Evolutionary conservation across 2,113 vertebrate genomes (phyloP).

Genomic region (Rhea pennata): DNA sequence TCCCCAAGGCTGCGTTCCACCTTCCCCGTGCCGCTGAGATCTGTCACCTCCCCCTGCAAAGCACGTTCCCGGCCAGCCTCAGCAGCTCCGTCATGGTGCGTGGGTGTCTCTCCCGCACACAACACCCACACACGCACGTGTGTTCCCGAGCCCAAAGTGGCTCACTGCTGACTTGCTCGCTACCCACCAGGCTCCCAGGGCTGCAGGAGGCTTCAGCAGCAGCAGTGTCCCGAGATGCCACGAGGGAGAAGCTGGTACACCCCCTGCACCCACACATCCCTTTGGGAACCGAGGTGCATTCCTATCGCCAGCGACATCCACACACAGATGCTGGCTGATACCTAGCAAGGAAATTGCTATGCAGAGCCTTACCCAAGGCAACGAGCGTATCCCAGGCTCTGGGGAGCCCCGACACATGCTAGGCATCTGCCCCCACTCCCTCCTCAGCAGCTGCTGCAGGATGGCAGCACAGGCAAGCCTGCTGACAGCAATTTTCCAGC

Average conservation of each 20-base stretch:
- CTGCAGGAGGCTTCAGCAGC: neutral
- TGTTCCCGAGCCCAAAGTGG: neutral
- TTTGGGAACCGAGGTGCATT: neutral
- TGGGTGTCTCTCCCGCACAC: slow-evolving; percentile 20
- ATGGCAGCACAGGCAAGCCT: neutral
- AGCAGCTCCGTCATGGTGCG: neutral
- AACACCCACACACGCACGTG: neutral
- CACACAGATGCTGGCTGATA: neutral
- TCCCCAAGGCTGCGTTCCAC: neutral
- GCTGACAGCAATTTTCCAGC: neutral
- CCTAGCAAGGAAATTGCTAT: neutral
- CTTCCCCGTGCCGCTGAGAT: neutral
- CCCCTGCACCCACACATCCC: neutral
- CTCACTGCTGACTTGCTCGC: neutral
- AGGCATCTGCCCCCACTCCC: slow-evolving; percentile 22
- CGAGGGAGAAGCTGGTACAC: slow-evolving; percentile 10
- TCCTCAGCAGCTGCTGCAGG: slow-evolving; percentile 8
- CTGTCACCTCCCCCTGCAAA: neutral
- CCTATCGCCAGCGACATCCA: neutral
- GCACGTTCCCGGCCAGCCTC: neutral
- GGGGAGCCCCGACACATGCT: slow-evolving; percentile 32
- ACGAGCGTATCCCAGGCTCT: neutral
- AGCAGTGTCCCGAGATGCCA: neutral
- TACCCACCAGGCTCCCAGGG: neutral
- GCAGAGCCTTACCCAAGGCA: neutral